These are phyloP conservation scores for Rana temporaria DNA, from an alignment of 2,113 vertebrate species.

Conservation along the genomic window DNA sequence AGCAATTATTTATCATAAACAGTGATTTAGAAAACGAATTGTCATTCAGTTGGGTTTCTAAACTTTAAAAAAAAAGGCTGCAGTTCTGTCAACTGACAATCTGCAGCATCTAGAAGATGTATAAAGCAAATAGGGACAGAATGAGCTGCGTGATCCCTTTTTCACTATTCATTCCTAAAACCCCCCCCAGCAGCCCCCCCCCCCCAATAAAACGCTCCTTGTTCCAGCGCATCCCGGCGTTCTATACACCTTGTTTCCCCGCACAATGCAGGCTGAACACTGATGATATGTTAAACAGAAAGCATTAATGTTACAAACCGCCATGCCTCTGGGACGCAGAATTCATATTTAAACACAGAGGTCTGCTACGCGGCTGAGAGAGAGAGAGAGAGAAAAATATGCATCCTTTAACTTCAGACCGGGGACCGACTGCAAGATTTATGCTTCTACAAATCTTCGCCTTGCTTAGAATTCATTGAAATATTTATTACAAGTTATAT, in stretches of 20 bases:
- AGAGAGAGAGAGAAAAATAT: neutral
- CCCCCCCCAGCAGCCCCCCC: too few species aligned
- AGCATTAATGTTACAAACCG: constrained; percentile 14
- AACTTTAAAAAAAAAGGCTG: too few species aligned
- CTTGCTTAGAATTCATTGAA: constrained; percentile 51
- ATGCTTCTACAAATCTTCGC: constrained; percentile 43
- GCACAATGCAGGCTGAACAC: neutral
- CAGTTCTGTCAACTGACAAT: too few species aligned
- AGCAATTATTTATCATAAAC: too few species aligned
- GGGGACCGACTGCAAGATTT: constrained; percentile 27
- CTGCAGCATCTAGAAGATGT: too few species aligned
- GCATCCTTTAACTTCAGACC: constrained; percentile 30
- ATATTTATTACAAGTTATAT: constrained; percentile 56
- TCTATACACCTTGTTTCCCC: neutral
- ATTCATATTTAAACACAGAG: constrained; percentile 48
- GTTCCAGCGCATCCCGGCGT: neutral
- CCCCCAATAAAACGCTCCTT: too few species aligned
- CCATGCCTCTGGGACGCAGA: constrained; percentile 22
- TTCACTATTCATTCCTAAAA: too few species aligned
- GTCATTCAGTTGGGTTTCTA: too few species aligned
- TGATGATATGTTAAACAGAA: constrained; percentile 9
- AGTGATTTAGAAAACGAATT: too few species aligned
- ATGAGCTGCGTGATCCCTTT: too few species aligned
- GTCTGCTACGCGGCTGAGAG: constrained; percentile 8
- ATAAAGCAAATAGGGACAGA: too few species aligned